phyloP scores from a whole-genome alignment of 2,888 invertebrate genomes.

The Epiperipatus broadwayi region DNA sequence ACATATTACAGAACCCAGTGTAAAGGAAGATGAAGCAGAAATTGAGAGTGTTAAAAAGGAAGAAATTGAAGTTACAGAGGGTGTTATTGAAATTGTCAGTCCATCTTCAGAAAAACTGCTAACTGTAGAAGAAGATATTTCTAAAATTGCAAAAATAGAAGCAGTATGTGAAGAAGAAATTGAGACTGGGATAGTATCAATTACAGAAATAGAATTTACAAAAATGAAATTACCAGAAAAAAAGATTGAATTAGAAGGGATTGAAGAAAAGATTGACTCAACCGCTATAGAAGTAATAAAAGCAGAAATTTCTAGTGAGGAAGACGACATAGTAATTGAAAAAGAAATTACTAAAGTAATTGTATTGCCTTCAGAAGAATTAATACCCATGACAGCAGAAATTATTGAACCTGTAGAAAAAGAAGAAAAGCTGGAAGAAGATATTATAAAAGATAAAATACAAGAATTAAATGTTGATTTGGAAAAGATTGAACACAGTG shows the following conservation, averaged over 20 bases:
- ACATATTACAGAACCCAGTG: too few relatives aligned
- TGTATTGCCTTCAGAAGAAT: too few relatives aligned
- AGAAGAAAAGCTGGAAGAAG: neutral
- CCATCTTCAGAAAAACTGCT: slow-evolving; percentile 20
- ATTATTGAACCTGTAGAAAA: neutral
- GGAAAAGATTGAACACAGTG: neutral
- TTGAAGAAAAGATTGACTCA: slow-evolving; percentile 34
- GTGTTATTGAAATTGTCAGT: too few relatives aligned
- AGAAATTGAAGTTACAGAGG: slow-evolving; percentile 53
- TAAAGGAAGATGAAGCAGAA: too few relatives aligned
- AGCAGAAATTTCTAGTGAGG: slow-evolving; percentile 10
- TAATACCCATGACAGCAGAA: too few relatives aligned
- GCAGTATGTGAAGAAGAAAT: slow-evolving; percentile 20
- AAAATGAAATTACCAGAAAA: slow-evolving; percentile 20
- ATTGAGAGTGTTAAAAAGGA: too few relatives aligned
- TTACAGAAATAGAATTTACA: too few relatives aligned
- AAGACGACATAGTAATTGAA: slow-evolving; percentile 19
- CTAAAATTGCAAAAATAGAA: slow-evolving; percentile 13
- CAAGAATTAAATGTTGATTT: neutral
- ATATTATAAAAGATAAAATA: neutral
- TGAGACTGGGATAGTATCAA: slow-evolving; percentile 34
- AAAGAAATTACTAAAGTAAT: slow-evolving; percentile 20
- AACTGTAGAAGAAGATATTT: slow-evolving; percentile 13
- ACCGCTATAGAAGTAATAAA: slow-evolving; percentile 28
- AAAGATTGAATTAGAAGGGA: slow-evolving; percentile 32